Conservation (phyloP, 35 echinoderm and acorn worm genomes). For the Diadema setosum region DNA sequence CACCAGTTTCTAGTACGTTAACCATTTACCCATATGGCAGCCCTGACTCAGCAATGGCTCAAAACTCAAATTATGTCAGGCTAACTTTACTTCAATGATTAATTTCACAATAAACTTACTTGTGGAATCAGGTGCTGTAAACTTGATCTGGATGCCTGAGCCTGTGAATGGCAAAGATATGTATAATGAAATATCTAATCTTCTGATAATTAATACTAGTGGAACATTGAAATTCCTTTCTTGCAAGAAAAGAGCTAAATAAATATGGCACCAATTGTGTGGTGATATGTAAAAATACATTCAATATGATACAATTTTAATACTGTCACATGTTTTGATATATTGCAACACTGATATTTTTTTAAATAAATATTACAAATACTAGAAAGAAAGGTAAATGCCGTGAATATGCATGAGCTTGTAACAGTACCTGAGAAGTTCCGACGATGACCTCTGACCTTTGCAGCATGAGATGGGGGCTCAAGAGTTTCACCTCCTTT, state of each 20-base stretch:
- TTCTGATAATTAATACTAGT: too few species aligned
- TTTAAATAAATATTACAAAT: too few species aligned
- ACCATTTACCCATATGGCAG: too few species aligned
- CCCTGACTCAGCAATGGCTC: too few species aligned
- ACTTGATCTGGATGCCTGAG: slow-evolving; percentile 65
- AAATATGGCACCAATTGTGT: too few species aligned
- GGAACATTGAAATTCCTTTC: too few species aligned
- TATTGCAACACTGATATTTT: too few species aligned
- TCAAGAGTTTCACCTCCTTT: neutral
- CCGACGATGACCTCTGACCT: slow-evolving; percentile 19
- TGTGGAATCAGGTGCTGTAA: slow-evolving; percentile 26
- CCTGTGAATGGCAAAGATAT: slow-evolving; percentile 30
- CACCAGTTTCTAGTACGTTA: too few species aligned
- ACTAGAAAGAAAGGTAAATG: neutral
- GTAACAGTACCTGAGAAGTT: slow-evolving; percentile 1
- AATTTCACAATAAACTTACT: slow-evolving; percentile 23
- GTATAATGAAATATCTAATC: neutral
- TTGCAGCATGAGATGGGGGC: neutral
- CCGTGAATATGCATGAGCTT: neutral
- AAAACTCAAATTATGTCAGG: neutral
- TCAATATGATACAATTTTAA: too few species aligned
- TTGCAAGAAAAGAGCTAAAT: too few species aligned
- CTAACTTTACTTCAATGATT: neutral
- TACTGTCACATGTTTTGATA: too few species aligned
- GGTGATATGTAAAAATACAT: too few species aligned